phyloP scores from a whole-genome alignment of 2,888 invertebrate species.

The Acanthosoma haemorrhoidale region DNA sequence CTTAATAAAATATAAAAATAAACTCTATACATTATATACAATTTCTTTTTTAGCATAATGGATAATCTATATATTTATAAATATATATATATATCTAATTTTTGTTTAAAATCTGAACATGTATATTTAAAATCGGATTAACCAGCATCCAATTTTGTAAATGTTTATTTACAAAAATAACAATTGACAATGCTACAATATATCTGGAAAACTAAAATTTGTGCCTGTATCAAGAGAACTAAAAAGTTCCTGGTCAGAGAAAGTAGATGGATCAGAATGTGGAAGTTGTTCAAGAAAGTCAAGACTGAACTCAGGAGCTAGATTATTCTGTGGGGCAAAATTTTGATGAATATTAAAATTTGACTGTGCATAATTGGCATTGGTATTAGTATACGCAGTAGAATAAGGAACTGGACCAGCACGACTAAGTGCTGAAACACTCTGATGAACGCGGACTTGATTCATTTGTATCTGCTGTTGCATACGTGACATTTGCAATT shows the following conservation, averaged over 20 bases:
- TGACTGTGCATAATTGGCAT: conserved; percentile 17
- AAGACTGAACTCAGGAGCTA: conserved; percentile 53
- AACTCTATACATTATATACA: conserved; percentile 26
- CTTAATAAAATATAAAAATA: conserved; percentile 18
- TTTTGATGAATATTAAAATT: conserved; percentile 47
- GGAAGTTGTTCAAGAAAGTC: conserved; percentile 58
- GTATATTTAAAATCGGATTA: not conserved
- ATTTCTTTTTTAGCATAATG: not conserved
- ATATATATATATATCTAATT: not conserved
- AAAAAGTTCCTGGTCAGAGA: conserved; percentile 66
- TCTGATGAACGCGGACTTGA: conserved; percentile 19
- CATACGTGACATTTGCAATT: conserved; percentile 19
- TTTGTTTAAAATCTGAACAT: not conserved
- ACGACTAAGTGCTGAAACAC: conserved; percentile 16
- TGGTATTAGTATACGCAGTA: conserved; percentile 13
- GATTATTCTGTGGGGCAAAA: conserved; percentile 40
- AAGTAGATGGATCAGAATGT: conserved; percentile 66
- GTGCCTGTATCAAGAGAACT: conserved; percentile 75
- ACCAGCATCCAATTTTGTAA: not conserved
- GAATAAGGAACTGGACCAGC: conserved; percentile 7
- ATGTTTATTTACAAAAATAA: conserved; percentile 5
- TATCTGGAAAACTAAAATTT: conserved; percentile 62
- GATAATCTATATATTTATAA: no score
- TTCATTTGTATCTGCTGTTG: conserved; percentile 22
- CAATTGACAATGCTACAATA: conserved; percentile 48